Evolutionary conservation across 2,113 vertebrate genomes (phyloP), one percentile per base, ranked within the genome.

Genomic region (Chloroceryle aenea): DNA sequence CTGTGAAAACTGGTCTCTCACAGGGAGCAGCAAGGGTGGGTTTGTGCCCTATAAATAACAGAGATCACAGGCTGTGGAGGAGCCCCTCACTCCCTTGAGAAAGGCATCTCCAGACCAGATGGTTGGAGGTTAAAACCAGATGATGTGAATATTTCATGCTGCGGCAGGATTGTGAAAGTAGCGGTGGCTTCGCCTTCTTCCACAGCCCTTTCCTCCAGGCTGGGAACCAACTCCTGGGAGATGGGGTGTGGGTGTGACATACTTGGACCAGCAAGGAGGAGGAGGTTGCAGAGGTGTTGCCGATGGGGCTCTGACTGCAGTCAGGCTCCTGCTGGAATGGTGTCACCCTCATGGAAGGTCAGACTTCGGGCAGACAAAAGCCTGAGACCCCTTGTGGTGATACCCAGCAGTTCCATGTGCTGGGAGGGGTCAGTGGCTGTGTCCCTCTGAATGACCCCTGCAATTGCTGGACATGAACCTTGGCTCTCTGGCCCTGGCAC

Each of bases 201-300:
- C 43, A 32, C 43, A 76, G 17, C 52, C 19, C 50, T 53, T 81
- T 47, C 18, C n/a, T 56, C 18, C 47, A 17, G 63, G 43, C 36
- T 68, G 40, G 40, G 25, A 8, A 3, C n/a, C 9, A 40, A 40
- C 26, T 64, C 48, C 55, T 74, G 0, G 17, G 53, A 15, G 11
- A 26, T 27, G 58, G 23, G 21, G 4, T 36, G n/a, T 0, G 3
- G 15, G 7, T 30, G 18, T 25, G 38, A 59, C 43, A 26, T 1
- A 1, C 12, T 0, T 1, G 63, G 30, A 72, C 13, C 29, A 2
- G 0, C 4, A 2, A 7, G 45, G 50, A 14, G 3, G 3, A 18
- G n/a, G 43, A 73, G 40, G 74, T 61, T 80, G 27, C 67, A 78
- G 69, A 74, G 45, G n/a, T 69, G 50, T 50, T 78, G 68, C 59